Evolutionary conservation across 2,113 vertebrate genomes (phyloP).

Genomic region (Carollia perspicillata): DNA sequence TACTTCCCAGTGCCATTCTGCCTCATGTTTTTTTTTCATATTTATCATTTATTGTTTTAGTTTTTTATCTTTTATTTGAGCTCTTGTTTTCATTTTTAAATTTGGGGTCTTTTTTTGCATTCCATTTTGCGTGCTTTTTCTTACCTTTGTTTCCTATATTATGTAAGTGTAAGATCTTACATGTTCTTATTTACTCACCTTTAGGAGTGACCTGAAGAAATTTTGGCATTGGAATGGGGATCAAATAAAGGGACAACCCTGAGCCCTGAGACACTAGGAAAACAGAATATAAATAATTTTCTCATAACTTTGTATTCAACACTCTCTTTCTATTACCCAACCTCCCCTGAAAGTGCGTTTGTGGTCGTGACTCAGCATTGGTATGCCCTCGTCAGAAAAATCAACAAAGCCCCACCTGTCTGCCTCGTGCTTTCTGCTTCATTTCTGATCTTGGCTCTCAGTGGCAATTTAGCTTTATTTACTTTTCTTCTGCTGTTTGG

Average conservation of each 20-base stretch:
- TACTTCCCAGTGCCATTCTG: background rate
- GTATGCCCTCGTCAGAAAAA: background rate
- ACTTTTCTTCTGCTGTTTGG: background rate
- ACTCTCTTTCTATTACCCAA: background rate
- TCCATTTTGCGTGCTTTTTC: background rate
- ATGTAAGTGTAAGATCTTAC: background rate
- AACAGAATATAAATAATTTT: background rate
- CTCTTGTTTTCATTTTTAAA: background rate
- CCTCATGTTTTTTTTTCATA: background rate
- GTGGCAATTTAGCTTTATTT: slow-evolving; percentile 6
- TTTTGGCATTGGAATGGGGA: background rate
- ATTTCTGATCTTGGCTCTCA: background rate
- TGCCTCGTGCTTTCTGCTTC: background rate
- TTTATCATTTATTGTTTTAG: background rate
- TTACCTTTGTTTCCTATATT: background rate
- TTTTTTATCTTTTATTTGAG: background rate
- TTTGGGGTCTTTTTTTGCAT: background rate
- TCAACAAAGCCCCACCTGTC: background rate
- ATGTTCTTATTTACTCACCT: background rate
- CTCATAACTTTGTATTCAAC: background rate
- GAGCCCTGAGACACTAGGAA: background rate
- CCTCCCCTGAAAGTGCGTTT: background rate
- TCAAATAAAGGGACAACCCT: background rate
- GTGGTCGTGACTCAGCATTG: background rate
- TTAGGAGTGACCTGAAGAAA: background rate